Percentiles rank a stretch among this genome's conserved stretches.
Conservation (phyloP, 1,140 invertebrate species). For the Hyposmocoma kahamanoa region DNA sequence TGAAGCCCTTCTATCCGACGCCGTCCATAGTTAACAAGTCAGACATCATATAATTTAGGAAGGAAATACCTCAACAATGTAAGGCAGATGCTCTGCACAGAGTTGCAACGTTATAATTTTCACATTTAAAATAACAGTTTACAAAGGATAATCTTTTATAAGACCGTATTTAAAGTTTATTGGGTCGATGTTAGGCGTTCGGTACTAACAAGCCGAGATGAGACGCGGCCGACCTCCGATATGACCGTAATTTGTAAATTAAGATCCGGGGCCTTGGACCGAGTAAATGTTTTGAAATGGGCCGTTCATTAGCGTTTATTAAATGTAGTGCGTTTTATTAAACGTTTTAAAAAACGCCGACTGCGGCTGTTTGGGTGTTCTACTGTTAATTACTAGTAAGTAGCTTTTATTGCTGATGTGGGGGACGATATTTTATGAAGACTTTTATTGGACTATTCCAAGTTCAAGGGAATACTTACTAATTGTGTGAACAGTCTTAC, state of each 20-base stretch:
- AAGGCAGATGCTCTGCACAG: constrained; percentile 36
- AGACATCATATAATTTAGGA: constrained; percentile 49
- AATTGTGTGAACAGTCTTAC: too few relatives aligned
- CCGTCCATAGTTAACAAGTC: constrained; percentile 34
- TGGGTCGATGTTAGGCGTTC: constrained; percentile 23
- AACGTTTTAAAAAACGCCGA: constrained; percentile 10
- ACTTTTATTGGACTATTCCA: too few relatives aligned
- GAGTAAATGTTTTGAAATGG: constrained; percentile 51
- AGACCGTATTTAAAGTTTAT: constrained; percentile 38
- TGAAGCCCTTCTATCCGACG: constrained; percentile 1
- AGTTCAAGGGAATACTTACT: too few relatives aligned
- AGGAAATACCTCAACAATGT: constrained; percentile 27
- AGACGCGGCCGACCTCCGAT: constrained; percentile 21
- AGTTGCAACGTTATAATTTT: constrained; percentile 45
- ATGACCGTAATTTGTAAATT: constrained; percentile 56
- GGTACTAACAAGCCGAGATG: constrained; percentile 32
- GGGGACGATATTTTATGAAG: too few relatives aligned
- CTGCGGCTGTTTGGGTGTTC: constrained; percentile 6
- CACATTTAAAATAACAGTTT: constrained; percentile 46
- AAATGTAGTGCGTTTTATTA: constrained; percentile 27
- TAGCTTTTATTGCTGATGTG: not conserved
- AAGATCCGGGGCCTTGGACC: constrained; percentile 28
- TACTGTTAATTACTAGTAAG: not conserved
- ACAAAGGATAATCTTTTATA: constrained; percentile 24
- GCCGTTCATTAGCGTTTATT: constrained; percentile 44